Evolutionary conservation across 1,140 invertebrate species (phyloP).

Genomic region (Diprion similis): DNA sequence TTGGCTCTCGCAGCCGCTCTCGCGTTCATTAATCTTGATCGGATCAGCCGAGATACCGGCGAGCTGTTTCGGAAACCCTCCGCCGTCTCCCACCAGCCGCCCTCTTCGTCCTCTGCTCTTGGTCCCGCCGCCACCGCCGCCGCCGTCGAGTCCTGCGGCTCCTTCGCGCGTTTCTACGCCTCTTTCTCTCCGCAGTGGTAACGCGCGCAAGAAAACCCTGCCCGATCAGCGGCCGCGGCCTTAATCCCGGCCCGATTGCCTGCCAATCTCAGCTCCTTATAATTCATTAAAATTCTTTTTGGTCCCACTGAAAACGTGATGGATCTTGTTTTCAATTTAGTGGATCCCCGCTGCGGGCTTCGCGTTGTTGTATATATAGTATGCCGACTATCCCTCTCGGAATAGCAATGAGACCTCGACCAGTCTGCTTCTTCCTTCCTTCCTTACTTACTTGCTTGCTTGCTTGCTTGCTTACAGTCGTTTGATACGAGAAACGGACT

Average conservation of each 20-base stretch:
- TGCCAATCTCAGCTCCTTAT: slow-evolving; percentile 55
- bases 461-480: not conserved
- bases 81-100: slow-evolving; percentile 29
- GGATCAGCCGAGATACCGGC: slow-evolving; percentile 60
- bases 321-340: slow-evolving; percentile 63
- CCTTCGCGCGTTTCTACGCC: not conserved
- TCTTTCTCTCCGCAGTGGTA: slow-evolving; percentile 28
- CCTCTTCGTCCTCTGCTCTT: slow-evolving; percentile 33
- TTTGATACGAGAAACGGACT: not conserved
- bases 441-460: slow-evolving; percentile 9
- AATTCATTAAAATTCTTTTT: slow-evolving; percentile 62
- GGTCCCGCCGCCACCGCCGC: too few relatives aligned
- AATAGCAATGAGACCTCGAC: slow-evolving; percentile 58
- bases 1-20: slow-evolving; percentile 49
- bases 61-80: slow-evolving; percentile 59
- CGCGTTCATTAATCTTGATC: slow-evolving; percentile 60
- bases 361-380: slow-evolving; percentile 26
- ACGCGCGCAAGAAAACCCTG: slow-evolving; percentile 43
- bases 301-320: slow-evolving; percentile 57
- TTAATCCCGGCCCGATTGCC: slow-evolving; percentile 52
- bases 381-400: slow-evolving; percentile 32
- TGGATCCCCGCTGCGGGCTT: slow-evolving; percentile 53
- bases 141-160: slow-evolving; percentile 7
- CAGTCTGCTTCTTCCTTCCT: slow-evolving; percentile 33
- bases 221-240: slow-evolving; percentile 33